These are phyloP conservation scores for Xyliphius kryptos DNA, from an alignment of 2,113 vertebrate genomes.

Conservation along the genomic window DNA sequence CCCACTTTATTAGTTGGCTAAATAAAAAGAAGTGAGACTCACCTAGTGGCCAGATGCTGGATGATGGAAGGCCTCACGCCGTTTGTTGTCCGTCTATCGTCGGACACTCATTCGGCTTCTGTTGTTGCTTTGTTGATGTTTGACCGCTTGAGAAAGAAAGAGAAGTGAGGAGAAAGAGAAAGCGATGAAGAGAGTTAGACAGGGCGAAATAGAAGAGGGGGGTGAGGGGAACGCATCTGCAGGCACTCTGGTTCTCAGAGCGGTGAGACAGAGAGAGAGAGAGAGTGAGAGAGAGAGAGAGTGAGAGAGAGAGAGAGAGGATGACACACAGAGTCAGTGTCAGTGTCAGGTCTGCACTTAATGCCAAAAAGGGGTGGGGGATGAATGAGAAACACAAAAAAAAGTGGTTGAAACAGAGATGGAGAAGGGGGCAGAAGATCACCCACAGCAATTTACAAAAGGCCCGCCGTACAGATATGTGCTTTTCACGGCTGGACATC, in stretches of 20 bases:
- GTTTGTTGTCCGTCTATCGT: slow-evolving; percentile 16
- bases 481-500: slow-evolving; percentile 18
- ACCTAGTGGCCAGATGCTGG: slow-evolving; percentile 30
- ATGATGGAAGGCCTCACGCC: slow-evolving; percentile 13
- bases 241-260: slow-evolving; percentile 49
- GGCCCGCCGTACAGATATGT: slow-evolving; percentile 4
- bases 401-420: slow-evolving; percentile 29
- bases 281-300: slow-evolving; percentile 25
- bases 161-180: slow-evolving; percentile 30
- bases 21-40: slow-evolving; percentile 19
- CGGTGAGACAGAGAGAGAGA: slow-evolving; percentile 27
- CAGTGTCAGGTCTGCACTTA: slow-evolving; percentile 66
- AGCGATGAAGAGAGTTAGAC: slow-evolving; percentile 40
- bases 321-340: slow-evolving; percentile 64
- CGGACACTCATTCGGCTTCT: slow-evolving; percentile 14
- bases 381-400: slow-evolving; percentile 40
- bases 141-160: slow-evolving; percentile 34
- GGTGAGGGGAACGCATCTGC: slow-evolving; percentile 38
- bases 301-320: slow-evolving; percentile 23
- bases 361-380: slow-evolving; percentile 54
- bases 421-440: slow-evolving; percentile 15
- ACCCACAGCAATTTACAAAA: slow-evolving; percentile 29
- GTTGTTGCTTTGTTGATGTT: slow-evolving; percentile 41
- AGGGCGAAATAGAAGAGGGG: slow-evolving; percentile 38
- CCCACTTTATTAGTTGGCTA: background rate